These are phyloP conservation scores for Neofelis nebulosa DNA, from an alignment of 2,113 vertebrate species.

Conservation along the genomic window DNA sequence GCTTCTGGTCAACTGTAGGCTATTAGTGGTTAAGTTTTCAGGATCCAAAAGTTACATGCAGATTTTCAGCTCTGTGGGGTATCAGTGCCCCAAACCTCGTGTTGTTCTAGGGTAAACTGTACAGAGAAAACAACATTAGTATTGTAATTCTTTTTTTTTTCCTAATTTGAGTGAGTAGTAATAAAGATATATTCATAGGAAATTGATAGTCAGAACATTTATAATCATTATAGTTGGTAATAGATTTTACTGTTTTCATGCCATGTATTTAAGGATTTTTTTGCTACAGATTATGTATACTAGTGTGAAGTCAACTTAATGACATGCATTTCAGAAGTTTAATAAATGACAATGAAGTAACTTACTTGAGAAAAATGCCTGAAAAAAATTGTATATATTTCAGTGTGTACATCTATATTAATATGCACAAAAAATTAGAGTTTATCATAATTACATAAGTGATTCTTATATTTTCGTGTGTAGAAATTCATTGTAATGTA, in stretches of 20 bases:
- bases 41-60: not conserved
- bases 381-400: constrained; percentile 32
- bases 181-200: constrained; percentile 31
- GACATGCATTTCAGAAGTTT: constrained; percentile 18
- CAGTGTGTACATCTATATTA: not conserved
- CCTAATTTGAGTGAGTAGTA: constrained; percentile 44
- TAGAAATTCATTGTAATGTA: constrained; percentile 49
- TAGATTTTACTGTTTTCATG: constrained; percentile 12
- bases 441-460: constrained; percentile 36
- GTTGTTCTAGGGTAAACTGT: not conserved
- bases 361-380: constrained; percentile 31
- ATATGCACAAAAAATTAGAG: not conserved
- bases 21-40: not conserved
- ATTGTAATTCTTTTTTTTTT: not conserved
- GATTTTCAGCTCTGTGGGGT: not conserved
- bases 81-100: not conserved
- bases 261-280: constrained; percentile 11
- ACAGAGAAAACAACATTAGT: not conserved
- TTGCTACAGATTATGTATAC: constrained; percentile 4
- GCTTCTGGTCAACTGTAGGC: not conserved
- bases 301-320: constrained; percentile 41
- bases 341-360: constrained; percentile 41
- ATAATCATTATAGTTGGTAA: constrained; percentile 5
- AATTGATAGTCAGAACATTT: constrained; percentile 17
- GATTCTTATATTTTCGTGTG: constrained; percentile 46